A percentile compares a stretch with the other conserved stretches of the same genome.
Conservation (phyloP, 37 sponge, comb jelly and placozoan species). For the Diacarnus erythraeanus region DNA sequence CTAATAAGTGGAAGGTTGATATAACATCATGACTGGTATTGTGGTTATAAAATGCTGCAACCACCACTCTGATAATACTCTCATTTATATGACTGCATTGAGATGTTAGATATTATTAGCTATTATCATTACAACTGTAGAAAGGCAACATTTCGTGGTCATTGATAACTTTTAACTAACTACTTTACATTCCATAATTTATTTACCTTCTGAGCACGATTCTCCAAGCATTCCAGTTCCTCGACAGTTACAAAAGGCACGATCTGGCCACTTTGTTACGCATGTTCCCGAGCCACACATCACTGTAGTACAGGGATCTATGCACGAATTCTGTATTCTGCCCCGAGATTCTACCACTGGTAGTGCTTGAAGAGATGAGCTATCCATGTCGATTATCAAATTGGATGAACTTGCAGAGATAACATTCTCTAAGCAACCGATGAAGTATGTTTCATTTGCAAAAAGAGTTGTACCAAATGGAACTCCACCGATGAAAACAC, state of each 20-base stretch:
- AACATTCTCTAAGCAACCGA: slow-evolving; percentile 7
- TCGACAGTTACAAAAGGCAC: slow-evolving; percentile 28
- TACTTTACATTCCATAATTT: background rate
- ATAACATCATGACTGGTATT: no score
- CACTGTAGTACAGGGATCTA: slow-evolving; percentile 8
- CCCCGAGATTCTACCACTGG: background rate
- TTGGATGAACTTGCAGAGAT: background rate
- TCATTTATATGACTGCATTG: no score
- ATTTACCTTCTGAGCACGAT: slow-evolving; percentile 30
- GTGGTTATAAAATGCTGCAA: no score
- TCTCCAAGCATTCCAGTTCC: background rate
- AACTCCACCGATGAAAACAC: slow-evolving; percentile 15
- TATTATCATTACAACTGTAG: no score
- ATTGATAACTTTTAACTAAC: background rate
- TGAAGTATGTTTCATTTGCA: slow-evolving; percentile 1
- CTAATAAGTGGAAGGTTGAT: no score
- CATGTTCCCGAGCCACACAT: slow-evolving; percentile 16
- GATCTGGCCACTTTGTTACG: background rate
- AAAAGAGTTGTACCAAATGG: background rate
- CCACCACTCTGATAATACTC: no score
- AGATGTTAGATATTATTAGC: no score
- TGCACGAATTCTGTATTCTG: background rate
- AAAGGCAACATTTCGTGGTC: background rate
- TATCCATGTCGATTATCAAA: background rate
- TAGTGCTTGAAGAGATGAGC: background rate